Evolutionary conservation across 2,888 invertebrate species (phyloP).

Genomic region (Pecten maximus): DNA sequence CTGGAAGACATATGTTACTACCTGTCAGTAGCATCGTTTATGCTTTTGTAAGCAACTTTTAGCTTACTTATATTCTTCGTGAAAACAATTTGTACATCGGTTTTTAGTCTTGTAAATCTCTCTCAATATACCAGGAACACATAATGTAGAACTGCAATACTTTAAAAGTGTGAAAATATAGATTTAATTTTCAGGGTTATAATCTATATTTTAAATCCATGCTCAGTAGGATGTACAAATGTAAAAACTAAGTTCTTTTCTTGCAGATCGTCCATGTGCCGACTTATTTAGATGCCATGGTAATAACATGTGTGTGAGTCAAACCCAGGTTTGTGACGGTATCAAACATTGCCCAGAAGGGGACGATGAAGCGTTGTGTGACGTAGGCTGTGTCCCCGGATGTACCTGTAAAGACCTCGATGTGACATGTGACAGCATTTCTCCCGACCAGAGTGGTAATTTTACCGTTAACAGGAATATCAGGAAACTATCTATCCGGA

Average conservation of each 20-base stretch:
- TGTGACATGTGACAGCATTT: slow-evolving; percentile 37
- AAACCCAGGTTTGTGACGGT: slow-evolving; percentile 59
- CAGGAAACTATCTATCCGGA: slow-evolving; percentile 40
- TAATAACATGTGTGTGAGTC: slow-evolving; percentile 51
- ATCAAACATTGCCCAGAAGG: slow-evolving; percentile 51
- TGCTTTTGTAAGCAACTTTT: no score
- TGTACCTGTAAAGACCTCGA: slow-evolving; percentile 55
- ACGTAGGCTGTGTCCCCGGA: slow-evolving; percentile 48
- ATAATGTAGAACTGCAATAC: no score
- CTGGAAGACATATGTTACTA: no score
- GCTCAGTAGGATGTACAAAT: no score
- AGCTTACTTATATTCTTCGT: no score
- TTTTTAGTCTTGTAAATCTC: no score
- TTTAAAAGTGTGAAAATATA: no score
- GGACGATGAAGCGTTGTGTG: slow-evolving; percentile 64
- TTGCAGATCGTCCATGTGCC: slow-evolving; percentile 44
- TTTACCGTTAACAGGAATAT: background rate
- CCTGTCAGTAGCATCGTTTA: no score
- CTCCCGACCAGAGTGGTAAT: background rate
- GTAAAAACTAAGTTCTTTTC: background rate
- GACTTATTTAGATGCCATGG: slow-evolving; percentile 52
- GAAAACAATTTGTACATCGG: no score
- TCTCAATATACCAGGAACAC: no score
- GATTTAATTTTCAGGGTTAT: no score
- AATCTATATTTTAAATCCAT: no score